Conservation (phyloP, 2,888 invertebrate species). For the Bombylius major region DNA sequence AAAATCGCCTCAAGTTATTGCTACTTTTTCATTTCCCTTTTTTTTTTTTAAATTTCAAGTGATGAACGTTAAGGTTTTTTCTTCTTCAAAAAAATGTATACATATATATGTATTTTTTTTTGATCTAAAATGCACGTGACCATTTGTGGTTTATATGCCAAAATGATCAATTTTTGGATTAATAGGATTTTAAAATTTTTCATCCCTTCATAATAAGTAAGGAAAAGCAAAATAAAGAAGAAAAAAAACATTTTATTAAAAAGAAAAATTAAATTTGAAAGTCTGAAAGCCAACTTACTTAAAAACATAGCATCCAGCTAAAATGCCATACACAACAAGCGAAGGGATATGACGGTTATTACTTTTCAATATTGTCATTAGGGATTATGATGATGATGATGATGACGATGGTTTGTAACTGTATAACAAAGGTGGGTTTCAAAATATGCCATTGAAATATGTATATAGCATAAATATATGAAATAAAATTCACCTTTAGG, state of each 20-base stretch:
- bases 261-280: too few species aligned
- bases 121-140: constrained; percentile 19
- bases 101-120: constrained; percentile 1
- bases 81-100: neutral
- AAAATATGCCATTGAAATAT: neutral
- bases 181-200: constrained; percentile 19
- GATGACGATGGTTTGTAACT: neutral
- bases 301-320: too few species aligned
- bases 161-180: constrained; percentile 16
- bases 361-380: constrained; percentile 38
- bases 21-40: constrained; percentile 9
- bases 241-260: too few species aligned
- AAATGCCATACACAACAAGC: constrained; percentile 6
- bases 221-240: too few species aligned
- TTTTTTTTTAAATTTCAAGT: neutral
- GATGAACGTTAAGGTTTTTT: constrained; percentile 2
- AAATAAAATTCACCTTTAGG: too few species aligned
- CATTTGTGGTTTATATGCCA: constrained; percentile 16
- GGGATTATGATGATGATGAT: constrained; percentile 22
- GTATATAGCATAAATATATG: too few species aligned
- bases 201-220: neutral
- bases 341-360: constrained; percentile 26
- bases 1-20: too few species aligned
- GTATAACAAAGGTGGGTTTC: neutral
- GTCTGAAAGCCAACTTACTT: constrained; percentile 4